A percentile compares a stretch with the other conserved stretches of the same genome.
Conservation (phyloP, 2,888 invertebrate species). For the Caenorhabditis macrosperma region DNA sequence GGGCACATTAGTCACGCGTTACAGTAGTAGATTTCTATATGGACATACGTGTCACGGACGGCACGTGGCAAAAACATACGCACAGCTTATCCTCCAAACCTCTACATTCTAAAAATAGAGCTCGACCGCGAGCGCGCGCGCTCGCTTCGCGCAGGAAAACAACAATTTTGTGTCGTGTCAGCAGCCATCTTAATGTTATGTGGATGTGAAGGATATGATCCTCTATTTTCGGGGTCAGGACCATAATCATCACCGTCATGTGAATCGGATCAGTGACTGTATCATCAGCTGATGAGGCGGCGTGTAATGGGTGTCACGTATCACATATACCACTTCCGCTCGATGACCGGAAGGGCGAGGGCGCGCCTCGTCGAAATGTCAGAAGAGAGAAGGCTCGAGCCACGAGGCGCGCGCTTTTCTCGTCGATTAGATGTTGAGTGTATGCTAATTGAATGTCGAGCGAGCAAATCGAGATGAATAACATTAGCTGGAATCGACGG, state of each 20-base stretch:
- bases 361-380: too few relatives aligned
- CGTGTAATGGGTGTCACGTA: too few relatives aligned
- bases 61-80: not conserved
- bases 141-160: conserved; percentile 25
- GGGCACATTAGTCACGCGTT: too few relatives aligned
- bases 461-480: too few relatives aligned
- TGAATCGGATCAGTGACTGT: not conserved
- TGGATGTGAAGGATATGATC: not conserved
- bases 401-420: too few relatives aligned
- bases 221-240: not conserved
- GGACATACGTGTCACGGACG: not conserved
- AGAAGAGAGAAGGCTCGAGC: too few relatives aligned
- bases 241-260: too few relatives aligned
- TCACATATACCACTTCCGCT: too few relatives aligned
- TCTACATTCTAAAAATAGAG: not conserved
- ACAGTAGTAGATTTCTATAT: too few relatives aligned
- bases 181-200: conserved; percentile 8
- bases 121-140: not conserved
- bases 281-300: not conserved
- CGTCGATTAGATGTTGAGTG: not conserved
- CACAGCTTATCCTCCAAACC: not conserved
- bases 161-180: conserved; percentile 20
- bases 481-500: too few relatives aligned
- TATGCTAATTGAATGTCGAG: not conserved
- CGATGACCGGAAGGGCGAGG: too few relatives aligned